A percentile compares a stretch with the other conserved stretches of the same genome.
Conservation (phyloP, 2,797 vertebrate species). For the Aviceda cuculoides region DNA sequence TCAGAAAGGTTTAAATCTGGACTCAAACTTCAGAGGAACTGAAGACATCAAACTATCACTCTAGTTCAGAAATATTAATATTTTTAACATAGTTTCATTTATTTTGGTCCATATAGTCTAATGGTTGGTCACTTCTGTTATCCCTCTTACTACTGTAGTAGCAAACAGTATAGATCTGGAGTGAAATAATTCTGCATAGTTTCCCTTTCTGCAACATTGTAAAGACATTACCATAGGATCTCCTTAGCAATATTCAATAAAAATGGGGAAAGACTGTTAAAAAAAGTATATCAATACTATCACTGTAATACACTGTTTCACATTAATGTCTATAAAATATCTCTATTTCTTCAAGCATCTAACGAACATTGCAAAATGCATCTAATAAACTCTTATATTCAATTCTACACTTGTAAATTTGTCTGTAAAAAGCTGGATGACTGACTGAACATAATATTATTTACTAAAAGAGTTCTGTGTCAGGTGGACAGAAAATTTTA, state of each 20-base stretch:
- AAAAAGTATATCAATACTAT: not conserved
- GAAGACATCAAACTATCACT: not conserved
- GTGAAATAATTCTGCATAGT: not conserved
- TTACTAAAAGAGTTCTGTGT: not conserved
- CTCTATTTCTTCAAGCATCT: not conserved
- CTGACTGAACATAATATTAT: not conserved
- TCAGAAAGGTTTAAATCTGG: not conserved
- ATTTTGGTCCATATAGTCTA: not conserved
- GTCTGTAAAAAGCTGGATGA: not conserved
- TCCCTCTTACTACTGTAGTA: not conserved
- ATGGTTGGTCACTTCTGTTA: not conserved
- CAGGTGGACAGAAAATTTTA: not conserved
- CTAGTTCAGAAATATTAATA: not conserved
- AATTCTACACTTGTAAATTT: not conserved
- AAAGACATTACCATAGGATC: not conserved
- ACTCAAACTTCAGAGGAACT: not conserved
- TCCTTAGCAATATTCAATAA: not conserved
- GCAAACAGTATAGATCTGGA: not conserved
- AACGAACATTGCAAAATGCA: not conserved
- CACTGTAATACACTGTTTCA: not conserved
- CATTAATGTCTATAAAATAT: not conserved
- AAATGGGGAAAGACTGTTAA: not conserved
- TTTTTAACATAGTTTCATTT: not conserved
- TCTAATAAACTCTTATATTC: not conserved
- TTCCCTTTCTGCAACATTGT: not conserved